Conservation (phyloP, 2,888 invertebrate species). For the Caenorhabditis sp. region DNA sequence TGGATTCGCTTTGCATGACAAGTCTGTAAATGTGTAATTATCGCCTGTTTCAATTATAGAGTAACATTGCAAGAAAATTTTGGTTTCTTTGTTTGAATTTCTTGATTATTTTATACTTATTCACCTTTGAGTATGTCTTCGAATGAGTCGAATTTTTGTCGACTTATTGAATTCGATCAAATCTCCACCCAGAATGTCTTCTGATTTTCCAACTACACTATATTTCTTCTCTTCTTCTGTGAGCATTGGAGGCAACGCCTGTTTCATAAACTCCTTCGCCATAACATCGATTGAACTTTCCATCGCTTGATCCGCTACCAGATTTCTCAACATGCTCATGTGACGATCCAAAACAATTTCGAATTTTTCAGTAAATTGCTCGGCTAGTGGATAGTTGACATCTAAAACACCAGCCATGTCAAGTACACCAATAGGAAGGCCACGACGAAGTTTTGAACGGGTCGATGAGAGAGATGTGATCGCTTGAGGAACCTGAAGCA, state of each 20-base stretch:
- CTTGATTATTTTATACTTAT: conserved; percentile 22
- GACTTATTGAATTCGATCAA: conserved; percentile 39
- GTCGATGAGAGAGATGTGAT: conserved; percentile 24
- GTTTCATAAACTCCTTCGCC: conserved; percentile 84
- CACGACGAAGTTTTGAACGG: conserved; percentile 40
- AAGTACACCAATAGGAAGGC: conserved; percentile 49
- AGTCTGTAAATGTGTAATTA: conserved; percentile 48
- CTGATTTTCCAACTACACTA: conserved; percentile 29
- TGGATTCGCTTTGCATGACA: conserved; percentile 58
- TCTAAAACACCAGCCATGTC: conserved; percentile 61
- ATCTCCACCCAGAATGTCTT: conserved; percentile 34
- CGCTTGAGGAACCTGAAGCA: conserved; percentile 36
- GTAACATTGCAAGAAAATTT: too few relatives aligned
- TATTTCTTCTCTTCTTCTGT: conserved; percentile 46
- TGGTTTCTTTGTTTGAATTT: too few relatives aligned
- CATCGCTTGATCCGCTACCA: conserved; percentile 73
- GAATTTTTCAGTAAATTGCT: conserved; percentile 53
- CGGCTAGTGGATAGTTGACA: conserved; percentile 50
- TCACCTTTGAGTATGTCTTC: conserved; percentile 64
- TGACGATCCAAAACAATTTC: conserved; percentile 48
- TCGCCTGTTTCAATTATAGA: too few relatives aligned
- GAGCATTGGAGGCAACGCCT: conserved; percentile 84
- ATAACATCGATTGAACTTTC: conserved; percentile 87
- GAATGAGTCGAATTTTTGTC: conserved; percentile 56
- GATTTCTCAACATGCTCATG: conserved; percentile 45